Percentiles rank a stretch among this genome's conserved stretches.
These are phyloP conservation scores for Machimus rusticus DNA, from an alignment of 2,888 invertebrate genomes.

Conservation along the genomic window DNA sequence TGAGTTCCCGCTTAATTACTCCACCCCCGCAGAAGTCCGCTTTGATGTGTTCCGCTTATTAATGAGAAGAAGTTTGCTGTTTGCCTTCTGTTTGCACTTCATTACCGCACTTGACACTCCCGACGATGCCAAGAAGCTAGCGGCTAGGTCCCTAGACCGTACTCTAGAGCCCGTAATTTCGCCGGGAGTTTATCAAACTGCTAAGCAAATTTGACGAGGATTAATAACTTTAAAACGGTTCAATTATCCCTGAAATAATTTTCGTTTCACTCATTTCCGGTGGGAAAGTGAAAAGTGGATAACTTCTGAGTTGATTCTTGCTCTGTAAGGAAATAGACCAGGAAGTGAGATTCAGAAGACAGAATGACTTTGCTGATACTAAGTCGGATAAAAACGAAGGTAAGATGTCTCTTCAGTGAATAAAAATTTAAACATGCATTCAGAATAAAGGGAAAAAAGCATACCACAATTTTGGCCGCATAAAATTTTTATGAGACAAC, in stretches of 20 bases:
- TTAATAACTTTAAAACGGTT: conserved; percentile 32
- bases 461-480: conserved; percentile 5
- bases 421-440: background rate
- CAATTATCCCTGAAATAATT: conserved; percentile 35
- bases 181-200: conserved; percentile 4
- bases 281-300: background rate
- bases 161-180: background rate
- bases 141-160: background rate
- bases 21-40: background rate
- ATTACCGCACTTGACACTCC: conserved; percentile 5
- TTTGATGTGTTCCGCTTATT: conserved; percentile 9
- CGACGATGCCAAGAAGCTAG: background rate
- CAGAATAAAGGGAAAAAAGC: background rate
- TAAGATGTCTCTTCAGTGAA: background rate
- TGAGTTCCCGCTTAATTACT: background rate
- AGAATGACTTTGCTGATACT: background rate
- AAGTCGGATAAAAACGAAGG: background rate
- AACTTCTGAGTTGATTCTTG: background rate
- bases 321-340: background rate
- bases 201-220: conserved; percentile 25
- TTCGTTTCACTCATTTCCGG: conserved; percentile 27
- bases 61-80: background rate
- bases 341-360: background rate
- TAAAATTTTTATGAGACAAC: conserved; percentile 32
- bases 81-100: conserved; percentile 9